Evolutionary conservation across 1,140 invertebrate genomes (phyloP).

Genomic region (Saxidomus purpurata): DNA sequence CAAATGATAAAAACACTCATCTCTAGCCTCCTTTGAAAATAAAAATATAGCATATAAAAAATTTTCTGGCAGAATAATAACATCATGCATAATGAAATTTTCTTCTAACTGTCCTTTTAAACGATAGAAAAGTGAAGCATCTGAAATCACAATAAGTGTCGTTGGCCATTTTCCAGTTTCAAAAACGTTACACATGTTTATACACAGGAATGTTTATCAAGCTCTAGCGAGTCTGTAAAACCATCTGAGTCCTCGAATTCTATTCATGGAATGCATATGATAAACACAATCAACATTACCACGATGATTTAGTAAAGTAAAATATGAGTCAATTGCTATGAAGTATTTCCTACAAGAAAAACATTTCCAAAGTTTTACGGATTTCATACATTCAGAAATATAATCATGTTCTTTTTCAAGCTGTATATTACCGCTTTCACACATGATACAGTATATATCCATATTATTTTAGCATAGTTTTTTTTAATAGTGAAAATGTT

Average conservation of each 20-base stretch:
- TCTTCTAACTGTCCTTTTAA: neutral
- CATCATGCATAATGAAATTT: neutral
- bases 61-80: neutral
- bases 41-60: neutral
- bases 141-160: neutral
- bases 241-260: neutral
- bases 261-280: neutral
- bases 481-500: neutral
- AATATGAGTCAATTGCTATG: neutral
- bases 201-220: neutral
- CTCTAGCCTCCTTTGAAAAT: neutral
- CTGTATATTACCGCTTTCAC: neutral
- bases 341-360: slow-evolving; percentile 1
- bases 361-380: neutral
- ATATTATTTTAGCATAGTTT: neutral
- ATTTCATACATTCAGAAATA: neutral
- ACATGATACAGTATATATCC: neutral
- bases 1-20: neutral
- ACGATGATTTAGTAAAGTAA: neutral
- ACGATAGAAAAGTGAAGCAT: neutral
- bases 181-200: slow-evolving; percentile 32
- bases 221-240: neutral
- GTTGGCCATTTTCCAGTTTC: slow-evolving; percentile 9
- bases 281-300: neutral
- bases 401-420: neutral